Evolutionary conservation across 2,888 invertebrate species (phyloP).

Genomic region (Leuctra nigra): DNA sequence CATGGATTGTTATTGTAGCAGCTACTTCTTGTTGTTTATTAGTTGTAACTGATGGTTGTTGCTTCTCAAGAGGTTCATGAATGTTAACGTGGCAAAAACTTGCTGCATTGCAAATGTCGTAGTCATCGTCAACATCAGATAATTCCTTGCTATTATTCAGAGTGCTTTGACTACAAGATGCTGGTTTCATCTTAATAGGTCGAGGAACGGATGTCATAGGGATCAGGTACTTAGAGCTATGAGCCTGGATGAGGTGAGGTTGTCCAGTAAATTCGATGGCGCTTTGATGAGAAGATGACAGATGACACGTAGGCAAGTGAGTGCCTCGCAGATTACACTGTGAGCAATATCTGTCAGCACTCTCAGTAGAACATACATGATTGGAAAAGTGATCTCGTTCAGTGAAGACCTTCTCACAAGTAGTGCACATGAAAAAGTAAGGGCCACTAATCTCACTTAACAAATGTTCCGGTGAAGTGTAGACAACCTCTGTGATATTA

Average conservation of each 20-base stretch:
- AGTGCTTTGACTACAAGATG: constrained; percentile 1
- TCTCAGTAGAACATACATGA: constrained; percentile 55
- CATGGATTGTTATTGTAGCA: constrained; percentile 11
- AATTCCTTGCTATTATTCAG: constrained; percentile 14
- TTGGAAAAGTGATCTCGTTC: constrained; percentile 69
- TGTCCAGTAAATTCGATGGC: no score
- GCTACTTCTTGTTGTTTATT: no score
- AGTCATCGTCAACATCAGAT: constrained; percentile 23
- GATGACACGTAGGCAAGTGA: constrained; percentile 39
- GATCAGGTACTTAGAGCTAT: constrained; percentile 2
- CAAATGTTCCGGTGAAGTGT: constrained; percentile 60
- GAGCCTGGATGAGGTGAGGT: not conserved
- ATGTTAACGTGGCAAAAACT: constrained; percentile 26
- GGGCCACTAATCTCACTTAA: constrained; percentile 57
- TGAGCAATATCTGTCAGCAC: constrained; percentile 35
- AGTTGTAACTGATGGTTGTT: not conserved
- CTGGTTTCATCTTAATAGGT: not conserved
- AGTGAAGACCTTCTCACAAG: constrained; percentile 69
- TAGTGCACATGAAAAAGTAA: constrained; percentile 72
- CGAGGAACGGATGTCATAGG: not conserved
- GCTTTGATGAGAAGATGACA: constrained; percentile 4
- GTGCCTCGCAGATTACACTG: constrained; percentile 39
- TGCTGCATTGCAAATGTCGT: constrained; percentile 27
- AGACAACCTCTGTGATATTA: constrained; percentile 63
- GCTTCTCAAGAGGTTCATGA: constrained; percentile 29